Evolutionary conservation across 35 echinoderm and acorn worm genomes (phyloP).

Genomic region (Apostichopus japonicus): DNA sequence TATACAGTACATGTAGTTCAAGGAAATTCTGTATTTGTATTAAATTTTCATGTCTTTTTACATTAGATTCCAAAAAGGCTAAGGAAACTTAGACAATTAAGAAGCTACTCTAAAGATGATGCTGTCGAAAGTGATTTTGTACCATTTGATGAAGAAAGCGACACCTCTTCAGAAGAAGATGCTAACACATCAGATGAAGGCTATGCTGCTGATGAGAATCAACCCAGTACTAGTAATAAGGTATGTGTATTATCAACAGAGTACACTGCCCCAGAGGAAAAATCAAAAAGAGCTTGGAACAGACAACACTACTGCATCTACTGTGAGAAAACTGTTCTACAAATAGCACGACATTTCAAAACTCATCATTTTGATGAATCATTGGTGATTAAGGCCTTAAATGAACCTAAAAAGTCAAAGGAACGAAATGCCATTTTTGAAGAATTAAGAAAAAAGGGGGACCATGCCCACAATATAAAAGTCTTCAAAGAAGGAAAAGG

Average conservation of each 20-base stretch:
- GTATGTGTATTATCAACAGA: background rate
- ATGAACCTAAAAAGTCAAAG: background rate
- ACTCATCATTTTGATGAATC: background rate
- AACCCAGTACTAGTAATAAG: slow-evolving; percentile 23
- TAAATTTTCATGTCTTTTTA: background rate
- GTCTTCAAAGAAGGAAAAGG: background rate
- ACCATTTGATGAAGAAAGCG: background rate
- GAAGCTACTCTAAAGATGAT: background rate
- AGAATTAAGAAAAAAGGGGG: slow-evolving; percentile 2
- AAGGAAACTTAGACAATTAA: background rate
- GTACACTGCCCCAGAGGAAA: background rate
- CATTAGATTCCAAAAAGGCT: slow-evolving; percentile 22
- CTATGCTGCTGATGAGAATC: background rate
- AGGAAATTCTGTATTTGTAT: no score
- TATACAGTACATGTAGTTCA: no score
- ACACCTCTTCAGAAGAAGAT: background rate
- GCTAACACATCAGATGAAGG: background rate
- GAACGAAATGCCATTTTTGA: slow-evolving; percentile 1
- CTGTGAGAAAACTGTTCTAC: background rate
- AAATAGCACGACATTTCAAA: slow-evolving; percentile 6
- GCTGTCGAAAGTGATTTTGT: background rate
- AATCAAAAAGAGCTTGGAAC: background rate
- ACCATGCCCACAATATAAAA: background rate
- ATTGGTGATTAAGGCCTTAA: background rate
- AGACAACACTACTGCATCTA: slow-evolving; percentile 23